Conservation (phyloP, 2,113 vertebrate genomes). For the Alethe diademata region DNA sequence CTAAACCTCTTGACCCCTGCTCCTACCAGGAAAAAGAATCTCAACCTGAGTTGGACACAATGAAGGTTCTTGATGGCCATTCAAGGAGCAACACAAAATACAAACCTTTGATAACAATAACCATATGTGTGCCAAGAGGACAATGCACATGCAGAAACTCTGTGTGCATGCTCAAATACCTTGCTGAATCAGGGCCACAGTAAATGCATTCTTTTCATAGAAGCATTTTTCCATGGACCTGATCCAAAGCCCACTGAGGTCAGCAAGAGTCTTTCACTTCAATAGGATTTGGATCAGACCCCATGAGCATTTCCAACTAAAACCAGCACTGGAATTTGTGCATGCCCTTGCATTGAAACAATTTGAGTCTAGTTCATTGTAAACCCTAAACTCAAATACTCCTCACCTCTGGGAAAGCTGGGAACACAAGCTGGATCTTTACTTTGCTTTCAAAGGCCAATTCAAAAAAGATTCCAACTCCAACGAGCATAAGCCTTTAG, state of each 20-base stretch:
- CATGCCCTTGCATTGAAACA: conserved; percentile 25
- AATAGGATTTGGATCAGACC: conserved; percentile 46
- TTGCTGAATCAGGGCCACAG: conserved; percentile 50
- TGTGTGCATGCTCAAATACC: conserved; percentile 1
- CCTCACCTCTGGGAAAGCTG: background rate
- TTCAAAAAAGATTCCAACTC: background rate
- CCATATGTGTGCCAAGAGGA: background rate
- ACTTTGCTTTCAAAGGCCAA: background rate
- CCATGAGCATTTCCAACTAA: conserved; percentile 48
- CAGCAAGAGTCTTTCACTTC: conserved; percentile 53
- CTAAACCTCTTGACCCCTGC: background rate
- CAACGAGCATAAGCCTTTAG: background rate
- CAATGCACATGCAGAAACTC: background rate
- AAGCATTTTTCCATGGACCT: conserved; percentile 50
- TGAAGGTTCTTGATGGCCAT: background rate
- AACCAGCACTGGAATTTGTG: conserved; percentile 41
- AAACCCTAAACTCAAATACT: conserved; percentile 14
- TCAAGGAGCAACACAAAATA: background rate
- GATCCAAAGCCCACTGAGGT: conserved; percentile 63
- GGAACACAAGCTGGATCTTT: background rate
- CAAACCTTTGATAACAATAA: background rate
- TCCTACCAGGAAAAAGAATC: background rate
- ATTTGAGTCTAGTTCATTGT: conserved; percentile 25
- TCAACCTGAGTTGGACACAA: background rate
- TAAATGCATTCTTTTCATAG: conserved; percentile 55